phyloP scores from a whole-genome alignment of 2,888 invertebrate species.

The Caenorhabditis imperialis region DNA sequence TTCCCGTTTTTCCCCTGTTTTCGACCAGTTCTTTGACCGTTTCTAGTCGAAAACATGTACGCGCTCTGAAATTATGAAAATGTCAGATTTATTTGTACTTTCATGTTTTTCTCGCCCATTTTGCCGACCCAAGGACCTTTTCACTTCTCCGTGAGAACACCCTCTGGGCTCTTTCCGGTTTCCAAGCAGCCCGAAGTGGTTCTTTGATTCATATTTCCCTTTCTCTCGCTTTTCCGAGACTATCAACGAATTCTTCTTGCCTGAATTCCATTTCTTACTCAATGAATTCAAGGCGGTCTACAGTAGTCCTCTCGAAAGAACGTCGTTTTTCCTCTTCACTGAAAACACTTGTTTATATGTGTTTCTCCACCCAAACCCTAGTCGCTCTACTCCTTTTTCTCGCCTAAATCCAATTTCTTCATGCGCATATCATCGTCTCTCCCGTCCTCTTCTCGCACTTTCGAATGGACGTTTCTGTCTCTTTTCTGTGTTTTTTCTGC shows the following conservation, averaged over 20 bases:
- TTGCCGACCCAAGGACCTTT: too few relatives aligned
- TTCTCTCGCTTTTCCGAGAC: too few relatives aligned
- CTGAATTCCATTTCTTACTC: too few relatives aligned
- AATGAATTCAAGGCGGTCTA: too few relatives aligned
- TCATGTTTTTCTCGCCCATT: too few relatives aligned
- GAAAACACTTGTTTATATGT: not conserved
- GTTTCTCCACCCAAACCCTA: conserved; percentile 3
- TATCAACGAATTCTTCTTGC: too few relatives aligned
- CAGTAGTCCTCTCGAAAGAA: too few relatives aligned
- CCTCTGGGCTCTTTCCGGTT: too few relatives aligned
- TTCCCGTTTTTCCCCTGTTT: conserved; percentile 7
- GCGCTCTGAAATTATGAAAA: not conserved
- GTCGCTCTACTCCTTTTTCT: conserved; percentile 14
- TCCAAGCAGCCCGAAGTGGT: too few relatives aligned
- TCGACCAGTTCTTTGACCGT: conserved; percentile 24
- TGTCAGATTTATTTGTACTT: too few relatives aligned
- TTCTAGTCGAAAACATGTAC: not conserved
- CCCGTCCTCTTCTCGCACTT: conserved; percentile 41
- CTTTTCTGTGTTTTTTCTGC: conserved; percentile 26
- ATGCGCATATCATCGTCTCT: conserved; percentile 45
- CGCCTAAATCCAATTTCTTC: conserved; percentile 49
- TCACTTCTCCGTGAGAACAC: too few relatives aligned
- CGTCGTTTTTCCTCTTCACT: not conserved
- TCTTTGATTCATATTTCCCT: too few relatives aligned
- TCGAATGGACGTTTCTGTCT: conserved; percentile 29